These are phyloP conservation scores for Ptychodera flava DNA, from an alignment of 35 echinoderm and acorn worm genomes.

Conservation along the genomic window DNA sequence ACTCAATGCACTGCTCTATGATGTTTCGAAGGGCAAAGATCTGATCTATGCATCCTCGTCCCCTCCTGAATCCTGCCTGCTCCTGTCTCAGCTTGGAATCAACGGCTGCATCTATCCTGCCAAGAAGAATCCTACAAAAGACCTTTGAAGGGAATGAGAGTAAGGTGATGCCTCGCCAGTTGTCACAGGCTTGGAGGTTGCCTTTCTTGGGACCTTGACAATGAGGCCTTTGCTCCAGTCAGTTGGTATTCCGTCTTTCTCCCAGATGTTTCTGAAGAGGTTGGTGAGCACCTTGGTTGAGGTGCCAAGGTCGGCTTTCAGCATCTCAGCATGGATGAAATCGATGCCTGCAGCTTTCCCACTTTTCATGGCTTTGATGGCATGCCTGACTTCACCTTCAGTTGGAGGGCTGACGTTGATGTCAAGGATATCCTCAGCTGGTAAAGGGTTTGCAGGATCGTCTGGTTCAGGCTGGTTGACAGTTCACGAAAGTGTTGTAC, in stretches of 20 bases:
- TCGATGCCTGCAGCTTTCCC: slow-evolving; percentile 10
- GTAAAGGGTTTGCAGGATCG: no score
- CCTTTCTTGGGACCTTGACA: slow-evolving; percentile 29
- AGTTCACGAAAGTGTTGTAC: slow-evolving; percentile 1
- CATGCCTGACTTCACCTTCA: not conserved
- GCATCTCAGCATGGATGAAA: slow-evolving; percentile 17
- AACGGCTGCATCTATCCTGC: not conserved
- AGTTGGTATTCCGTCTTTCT: not conserved
- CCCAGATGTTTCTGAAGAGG: slow-evolving; percentile 8
- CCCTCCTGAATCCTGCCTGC: not conserved
- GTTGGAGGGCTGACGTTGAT: not conserved
- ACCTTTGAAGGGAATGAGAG: not conserved
- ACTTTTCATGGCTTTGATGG: not conserved
- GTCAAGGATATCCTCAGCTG: not conserved
- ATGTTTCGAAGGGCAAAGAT: not conserved
- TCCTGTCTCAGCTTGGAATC: not conserved
- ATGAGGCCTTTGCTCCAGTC: slow-evolving; percentile 12
- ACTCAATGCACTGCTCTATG: not conserved
- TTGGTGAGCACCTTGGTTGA: not conserved
- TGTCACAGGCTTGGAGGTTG: not conserved
- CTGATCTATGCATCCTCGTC: not conserved
- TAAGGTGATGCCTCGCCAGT: slow-evolving; percentile 19
- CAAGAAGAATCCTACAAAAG: not conserved
- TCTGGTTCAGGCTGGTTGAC: slow-evolving; percentile 3
- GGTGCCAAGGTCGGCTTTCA: slow-evolving; percentile 7